Percentiles rank a stretch among this genome's conserved stretches.
Conservation (phyloP, 1,140 invertebrate species). For the Mya arenaria region DNA sequence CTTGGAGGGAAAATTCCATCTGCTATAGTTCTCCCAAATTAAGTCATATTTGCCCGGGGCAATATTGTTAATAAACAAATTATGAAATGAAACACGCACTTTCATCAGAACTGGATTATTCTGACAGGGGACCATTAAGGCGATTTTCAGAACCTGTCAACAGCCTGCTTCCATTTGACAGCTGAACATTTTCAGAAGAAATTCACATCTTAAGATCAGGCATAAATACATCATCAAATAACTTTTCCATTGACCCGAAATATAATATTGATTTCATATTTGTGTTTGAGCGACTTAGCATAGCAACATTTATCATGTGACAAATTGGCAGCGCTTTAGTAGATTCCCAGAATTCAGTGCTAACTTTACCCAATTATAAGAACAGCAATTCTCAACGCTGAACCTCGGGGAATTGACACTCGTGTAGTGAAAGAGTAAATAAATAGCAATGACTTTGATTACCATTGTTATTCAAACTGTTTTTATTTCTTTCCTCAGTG, state of each 20-base stretch:
- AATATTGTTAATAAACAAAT: constrained; percentile 53
- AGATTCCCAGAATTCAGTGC: constrained; percentile 5
- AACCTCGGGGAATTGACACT: too few relatives aligned
- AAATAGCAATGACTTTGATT: too few relatives aligned
- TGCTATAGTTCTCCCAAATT: not conserved
- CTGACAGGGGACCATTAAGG: constrained; percentile 36
- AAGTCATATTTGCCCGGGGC: constrained; percentile 40
- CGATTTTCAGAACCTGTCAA: constrained; percentile 38
- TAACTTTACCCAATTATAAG: too few relatives aligned
- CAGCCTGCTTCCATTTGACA: constrained; percentile 28
- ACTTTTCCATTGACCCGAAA: constrained; percentile 51
- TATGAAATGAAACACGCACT: constrained; percentile 40
- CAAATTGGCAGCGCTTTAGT: constrained; percentile 29
- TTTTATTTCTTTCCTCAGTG: too few relatives aligned
- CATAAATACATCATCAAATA: constrained; percentile 55
- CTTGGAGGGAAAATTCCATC: not conserved
- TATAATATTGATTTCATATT: constrained; percentile 59
- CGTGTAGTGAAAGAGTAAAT: too few relatives aligned
- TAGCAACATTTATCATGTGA: constrained; percentile 44
- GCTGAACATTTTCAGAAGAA: not conserved
- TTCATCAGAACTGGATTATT: constrained; percentile 32
- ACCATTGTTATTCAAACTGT: too few relatives aligned
- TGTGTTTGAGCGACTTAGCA: constrained; percentile 31
- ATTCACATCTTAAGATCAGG: constrained; percentile 15
- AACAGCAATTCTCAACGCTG: too few relatives aligned